Percentiles rank a stretch among this genome's conserved stretches.
Conservation (phyloP, 2,113 vertebrate species). For the Halcyon senegalensis region DNA sequence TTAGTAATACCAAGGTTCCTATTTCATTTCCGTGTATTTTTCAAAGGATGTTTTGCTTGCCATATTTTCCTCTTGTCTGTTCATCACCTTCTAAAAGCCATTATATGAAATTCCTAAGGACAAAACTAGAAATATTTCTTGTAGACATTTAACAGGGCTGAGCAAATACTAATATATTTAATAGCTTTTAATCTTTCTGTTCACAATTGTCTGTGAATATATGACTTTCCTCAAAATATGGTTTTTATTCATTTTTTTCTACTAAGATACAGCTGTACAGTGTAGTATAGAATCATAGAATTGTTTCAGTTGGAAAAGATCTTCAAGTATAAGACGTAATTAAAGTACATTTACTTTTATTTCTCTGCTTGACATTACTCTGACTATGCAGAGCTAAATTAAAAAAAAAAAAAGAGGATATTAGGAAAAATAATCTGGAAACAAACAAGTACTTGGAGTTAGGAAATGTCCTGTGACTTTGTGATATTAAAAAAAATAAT, state of each 20-base stretch:
- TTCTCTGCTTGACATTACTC: background rate
- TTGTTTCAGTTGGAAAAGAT: no score
- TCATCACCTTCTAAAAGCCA: background rate
- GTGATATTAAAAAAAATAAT: background rate
- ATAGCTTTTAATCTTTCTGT: background rate
- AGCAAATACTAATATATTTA: constrained; percentile 19
- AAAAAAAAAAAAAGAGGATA: background rate
- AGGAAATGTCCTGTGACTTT: background rate
- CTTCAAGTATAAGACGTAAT: background rate
- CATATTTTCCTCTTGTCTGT: background rate
- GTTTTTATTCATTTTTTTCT: background rate
- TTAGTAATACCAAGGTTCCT: background rate
- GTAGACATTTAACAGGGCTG: background rate
- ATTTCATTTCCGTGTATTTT: background rate
- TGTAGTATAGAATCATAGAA: background rate
- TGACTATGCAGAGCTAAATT: background rate
- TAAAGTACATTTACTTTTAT: background rate
- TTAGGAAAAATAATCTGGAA: background rate
- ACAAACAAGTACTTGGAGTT: background rate
- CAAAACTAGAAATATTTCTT: constrained; percentile 12
- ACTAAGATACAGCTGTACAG: background rate
- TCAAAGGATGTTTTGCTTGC: background rate
- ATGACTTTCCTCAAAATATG: background rate
- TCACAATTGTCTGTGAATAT: background rate
- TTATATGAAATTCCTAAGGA: background rate